These are phyloP conservation scores for Neopelma chrysocephalum DNA, from an alignment of 2,797 vertebrate genomes.

Conservation along the genomic window DNA sequence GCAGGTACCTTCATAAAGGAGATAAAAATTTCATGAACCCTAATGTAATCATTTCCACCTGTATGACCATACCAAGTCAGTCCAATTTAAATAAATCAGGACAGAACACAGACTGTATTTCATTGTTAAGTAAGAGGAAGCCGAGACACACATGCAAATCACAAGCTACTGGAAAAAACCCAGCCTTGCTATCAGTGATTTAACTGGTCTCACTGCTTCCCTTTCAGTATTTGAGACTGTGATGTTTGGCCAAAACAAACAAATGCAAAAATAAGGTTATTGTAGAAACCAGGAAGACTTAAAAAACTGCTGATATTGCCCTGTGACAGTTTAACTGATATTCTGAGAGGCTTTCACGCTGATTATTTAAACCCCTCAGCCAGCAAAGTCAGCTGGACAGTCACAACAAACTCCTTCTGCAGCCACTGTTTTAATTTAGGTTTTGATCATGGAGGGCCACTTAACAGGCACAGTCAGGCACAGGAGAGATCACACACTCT, in stretches of 20 bases:
- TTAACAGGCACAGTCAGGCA: not conserved
- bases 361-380: not conserved
- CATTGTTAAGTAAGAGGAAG: not conserved
- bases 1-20: not conserved
- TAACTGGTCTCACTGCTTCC: not conserved
- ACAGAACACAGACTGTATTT: not conserved
- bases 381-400: not conserved
- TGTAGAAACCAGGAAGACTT: not conserved
- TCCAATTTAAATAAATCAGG: not conserved
- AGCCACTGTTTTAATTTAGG: not conserved
- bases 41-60: not conserved
- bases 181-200: not conserved
- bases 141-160: not conserved
- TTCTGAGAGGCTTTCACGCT: not conserved
- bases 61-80: not conserved
- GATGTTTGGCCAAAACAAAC: conserved; percentile 5
- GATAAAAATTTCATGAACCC: not conserved
- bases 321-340: not conserved
- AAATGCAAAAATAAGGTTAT: not conserved
- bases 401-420: not conserved
- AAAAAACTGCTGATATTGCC: not conserved
- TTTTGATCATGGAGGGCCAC: not conserved
- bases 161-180: not conserved
- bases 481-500: not conserved
- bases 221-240: not conserved